These are phyloP conservation scores for Patella vulgata DNA, from an alignment of 1,140 invertebrate genomes.

Conservation along the genomic window DNA sequence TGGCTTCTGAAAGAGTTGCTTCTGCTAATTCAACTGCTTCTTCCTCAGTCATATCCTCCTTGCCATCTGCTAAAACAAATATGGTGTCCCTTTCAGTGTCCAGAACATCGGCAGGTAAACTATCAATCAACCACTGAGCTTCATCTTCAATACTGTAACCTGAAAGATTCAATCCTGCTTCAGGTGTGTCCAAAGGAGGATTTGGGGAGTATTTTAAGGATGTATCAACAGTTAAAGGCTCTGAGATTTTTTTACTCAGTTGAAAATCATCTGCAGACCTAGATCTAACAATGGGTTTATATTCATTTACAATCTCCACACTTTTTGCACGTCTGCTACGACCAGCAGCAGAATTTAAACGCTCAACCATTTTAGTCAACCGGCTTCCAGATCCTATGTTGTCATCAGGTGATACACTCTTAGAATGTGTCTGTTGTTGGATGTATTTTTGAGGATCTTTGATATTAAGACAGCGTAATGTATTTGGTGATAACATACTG, in stretches of 20 bases:
- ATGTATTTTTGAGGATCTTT: constrained; percentile 40
- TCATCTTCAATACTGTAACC: constrained; percentile 3
- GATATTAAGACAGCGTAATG: constrained; percentile 51
- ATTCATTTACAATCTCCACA: constrained; percentile 3
- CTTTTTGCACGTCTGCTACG: constrained; percentile 24
- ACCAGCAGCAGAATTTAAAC: constrained; percentile 58
- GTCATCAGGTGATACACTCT: constrained; percentile 18
- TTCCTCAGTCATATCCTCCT: constrained; percentile 46
- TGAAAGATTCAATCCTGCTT: neutral
- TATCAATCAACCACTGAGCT: constrained; percentile 21
- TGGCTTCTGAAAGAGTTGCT: constrained; percentile 26
- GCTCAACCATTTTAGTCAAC: constrained; percentile 49
- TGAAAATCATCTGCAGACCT: constrained; percentile 9
- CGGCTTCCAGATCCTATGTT: constrained; percentile 34
- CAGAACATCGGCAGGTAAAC: constrained; percentile 19
- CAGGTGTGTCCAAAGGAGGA: neutral
- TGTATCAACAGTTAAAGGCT: neutral
- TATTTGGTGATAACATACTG: constrained; percentile 50
- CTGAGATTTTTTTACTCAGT: neutral
- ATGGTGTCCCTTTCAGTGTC: constrained; percentile 39
- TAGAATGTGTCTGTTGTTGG: neutral
- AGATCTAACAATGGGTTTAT: constrained; percentile 5
- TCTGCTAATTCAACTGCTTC: constrained; percentile 44
- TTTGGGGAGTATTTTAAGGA: neutral
- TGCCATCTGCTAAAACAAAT: constrained; percentile 44